Evolutionary conservation across 2,888 invertebrate genomes (phyloP).

Genomic region (Conistra vaccinii): DNA sequence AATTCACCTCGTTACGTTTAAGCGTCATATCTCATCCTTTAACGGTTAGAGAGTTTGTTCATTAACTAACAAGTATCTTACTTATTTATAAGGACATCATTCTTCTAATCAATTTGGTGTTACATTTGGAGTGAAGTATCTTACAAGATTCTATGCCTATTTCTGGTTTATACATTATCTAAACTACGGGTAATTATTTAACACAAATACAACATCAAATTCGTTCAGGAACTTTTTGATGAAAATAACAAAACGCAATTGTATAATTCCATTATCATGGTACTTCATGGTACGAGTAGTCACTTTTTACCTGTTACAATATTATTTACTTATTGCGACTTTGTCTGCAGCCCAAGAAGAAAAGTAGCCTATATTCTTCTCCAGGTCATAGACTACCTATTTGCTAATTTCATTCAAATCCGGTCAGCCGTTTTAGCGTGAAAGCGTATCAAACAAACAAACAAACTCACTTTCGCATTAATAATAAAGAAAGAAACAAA

Average conservation of each 20-base stretch:
- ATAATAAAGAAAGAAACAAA: too few species aligned
- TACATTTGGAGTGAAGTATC: neutral
- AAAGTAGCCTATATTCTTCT: too few species aligned
- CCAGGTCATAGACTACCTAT: too few species aligned
- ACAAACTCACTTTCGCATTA: too few species aligned
- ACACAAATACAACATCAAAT: neutral
- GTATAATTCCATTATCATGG: neutral
- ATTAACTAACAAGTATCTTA: conserved; percentile 35
- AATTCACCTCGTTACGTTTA: conserved; percentile 51
- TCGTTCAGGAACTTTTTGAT: neutral
- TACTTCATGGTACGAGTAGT: too few species aligned
- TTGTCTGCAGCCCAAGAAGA: too few species aligned
- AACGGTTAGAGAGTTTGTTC: conserved; percentile 26
- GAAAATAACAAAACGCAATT: neutral
- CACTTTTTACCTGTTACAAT: neutral
- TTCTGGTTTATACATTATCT: neutral
- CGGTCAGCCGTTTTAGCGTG: too few species aligned
- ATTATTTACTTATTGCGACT: too few species aligned
- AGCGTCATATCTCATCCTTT: conserved; percentile 44
- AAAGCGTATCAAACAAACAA: too few species aligned
- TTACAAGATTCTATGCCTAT: neutral
- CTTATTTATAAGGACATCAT: conserved; percentile 30
- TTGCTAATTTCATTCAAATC: too few species aligned
- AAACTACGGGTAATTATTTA: neutral
- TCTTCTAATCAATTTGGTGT: conserved; percentile 26